A percentile compares a stretch with the other conserved stretches of the same genome.
Conservation (phyloP, 2,113 vertebrate species). For the Syngnathus floridae region DNA sequence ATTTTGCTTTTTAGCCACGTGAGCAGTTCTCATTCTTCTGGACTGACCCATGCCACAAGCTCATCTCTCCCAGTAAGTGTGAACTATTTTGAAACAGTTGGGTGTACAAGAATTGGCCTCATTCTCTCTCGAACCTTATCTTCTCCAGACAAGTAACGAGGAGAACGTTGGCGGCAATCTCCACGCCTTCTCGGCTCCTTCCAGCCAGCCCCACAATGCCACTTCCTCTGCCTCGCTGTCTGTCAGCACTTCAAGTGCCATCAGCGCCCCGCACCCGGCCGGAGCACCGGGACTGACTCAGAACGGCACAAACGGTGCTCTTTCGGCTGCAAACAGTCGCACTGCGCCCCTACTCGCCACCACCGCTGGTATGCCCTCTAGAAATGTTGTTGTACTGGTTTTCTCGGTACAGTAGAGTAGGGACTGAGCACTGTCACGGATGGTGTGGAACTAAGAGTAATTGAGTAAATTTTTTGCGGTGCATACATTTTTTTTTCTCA, state of each 20-base stretch:
- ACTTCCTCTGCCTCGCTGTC: slow-evolving; percentile 29
- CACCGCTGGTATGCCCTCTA: slow-evolving; percentile 72
- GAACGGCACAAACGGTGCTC: slow-evolving; percentile 66
- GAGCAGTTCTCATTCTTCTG: slow-evolving; percentile 74
- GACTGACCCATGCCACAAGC: slow-evolving; percentile 67
- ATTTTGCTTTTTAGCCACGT: slow-evolving; percentile 58
- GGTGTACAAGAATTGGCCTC: background rate
- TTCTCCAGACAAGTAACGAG: slow-evolving; percentile 55
- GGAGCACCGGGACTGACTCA: slow-evolving; percentile 75
- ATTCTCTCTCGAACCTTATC: background rate
- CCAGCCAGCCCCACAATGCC: slow-evolving; percentile 53
- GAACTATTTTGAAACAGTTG: background rate
- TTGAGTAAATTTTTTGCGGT: too few relatives aligned
- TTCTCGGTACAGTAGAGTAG: too few relatives aligned
- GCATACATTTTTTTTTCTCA: background rate
- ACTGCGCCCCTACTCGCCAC: slow-evolving; percentile 75
- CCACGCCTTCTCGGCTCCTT: slow-evolving; percentile 66
- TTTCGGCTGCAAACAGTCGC: slow-evolving; percentile 70
- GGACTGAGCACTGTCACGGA: too few relatives aligned
- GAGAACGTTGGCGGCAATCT: slow-evolving; percentile 71
- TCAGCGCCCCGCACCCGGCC: slow-evolving; percentile 67
- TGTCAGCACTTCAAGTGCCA: slow-evolving; percentile 69
- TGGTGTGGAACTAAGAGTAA: too few relatives aligned
- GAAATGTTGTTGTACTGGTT: background rate
- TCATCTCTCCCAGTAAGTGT: slow-evolving; percentile 77